These are phyloP conservation scores for Lampris megalopsis DNA, from an alignment of 2,113 vertebrate species.

Conservation along the genomic window DNA sequence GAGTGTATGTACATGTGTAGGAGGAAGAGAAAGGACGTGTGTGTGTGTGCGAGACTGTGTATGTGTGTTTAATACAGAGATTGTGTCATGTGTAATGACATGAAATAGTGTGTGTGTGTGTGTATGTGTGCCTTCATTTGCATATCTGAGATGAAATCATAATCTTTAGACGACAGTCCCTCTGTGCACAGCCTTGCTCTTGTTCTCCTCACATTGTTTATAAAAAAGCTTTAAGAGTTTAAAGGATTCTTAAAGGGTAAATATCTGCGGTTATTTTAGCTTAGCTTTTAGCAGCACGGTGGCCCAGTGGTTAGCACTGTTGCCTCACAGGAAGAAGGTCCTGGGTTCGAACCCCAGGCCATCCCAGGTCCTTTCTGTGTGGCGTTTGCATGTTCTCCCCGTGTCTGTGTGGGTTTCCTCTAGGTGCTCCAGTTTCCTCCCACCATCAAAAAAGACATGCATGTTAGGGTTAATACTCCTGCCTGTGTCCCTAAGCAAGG, in stretches of 20 bases:
- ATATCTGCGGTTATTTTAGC: neutral
- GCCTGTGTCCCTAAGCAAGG: too few relatives aligned
- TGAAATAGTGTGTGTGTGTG: neutral
- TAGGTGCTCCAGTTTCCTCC: too few relatives aligned
- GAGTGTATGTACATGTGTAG: too few relatives aligned
- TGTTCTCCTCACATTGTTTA: conserved; percentile 21
- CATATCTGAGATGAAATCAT: neutral
- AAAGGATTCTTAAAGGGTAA: conserved; percentile 9
- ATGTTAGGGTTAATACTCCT: too few relatives aligned
- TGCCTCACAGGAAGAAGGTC: too few relatives aligned
- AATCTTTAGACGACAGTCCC: conserved; percentile 13
- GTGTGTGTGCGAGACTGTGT: neutral
- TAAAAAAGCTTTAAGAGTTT: conserved; percentile 40
- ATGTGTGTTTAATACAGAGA: neutral
- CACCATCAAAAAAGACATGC: too few relatives aligned
- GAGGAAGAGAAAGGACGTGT: neutral
- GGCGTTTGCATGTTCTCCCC: too few relatives aligned
- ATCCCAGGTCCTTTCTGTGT: too few relatives aligned
- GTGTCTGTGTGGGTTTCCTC: too few relatives aligned
- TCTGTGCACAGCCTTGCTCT: conserved; percentile 16
- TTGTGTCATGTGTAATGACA: neutral
- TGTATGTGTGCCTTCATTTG: neutral
- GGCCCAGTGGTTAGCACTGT: too few relatives aligned
- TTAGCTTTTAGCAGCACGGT: neutral
- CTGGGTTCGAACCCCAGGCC: too few relatives aligned